Percentiles rank a stretch among this genome's conserved stretches.
Conservation (phyloP, 2,888 invertebrate species). For the Drosophila emarginata region DNA sequence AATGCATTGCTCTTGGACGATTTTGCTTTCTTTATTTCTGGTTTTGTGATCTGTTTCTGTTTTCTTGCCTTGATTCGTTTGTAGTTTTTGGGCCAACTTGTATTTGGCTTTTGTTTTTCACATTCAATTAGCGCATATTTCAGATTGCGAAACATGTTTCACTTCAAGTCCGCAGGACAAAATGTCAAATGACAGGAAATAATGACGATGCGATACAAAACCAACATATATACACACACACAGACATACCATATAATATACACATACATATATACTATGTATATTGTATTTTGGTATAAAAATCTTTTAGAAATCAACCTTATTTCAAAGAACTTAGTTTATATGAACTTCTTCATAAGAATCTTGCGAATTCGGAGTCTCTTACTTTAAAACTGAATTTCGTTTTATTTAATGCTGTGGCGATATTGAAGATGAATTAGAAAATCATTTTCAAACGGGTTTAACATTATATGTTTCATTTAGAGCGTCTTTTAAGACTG, state of each 20-base stretch:
- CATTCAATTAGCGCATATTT: constrained; percentile 74
- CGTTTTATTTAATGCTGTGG: too few relatives aligned
- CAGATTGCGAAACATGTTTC: constrained; percentile 57
- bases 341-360: not conserved
- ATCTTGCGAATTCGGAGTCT: not conserved
- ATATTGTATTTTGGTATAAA: not conserved
- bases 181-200: constrained; percentile 53
- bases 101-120: constrained; percentile 69
- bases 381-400: too few relatives aligned
- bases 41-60: constrained; percentile 35
- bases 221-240: not conserved
- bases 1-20: constrained; percentile 65
- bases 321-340: not conserved
- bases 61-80: constrained; percentile 23
- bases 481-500: too few relatives aligned
- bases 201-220: constrained; percentile 30
- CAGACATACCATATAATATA: not conserved
- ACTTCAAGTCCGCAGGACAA: constrained; percentile 23
- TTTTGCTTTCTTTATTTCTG: constrained; percentile 52
- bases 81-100: constrained; percentile 33
- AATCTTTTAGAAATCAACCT: not conserved
- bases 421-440: too few relatives aligned
- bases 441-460: too few relatives aligned
- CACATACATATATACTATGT: too few relatives aligned
- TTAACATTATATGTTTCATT: too few relatives aligned